A percentile compares a stretch with the other conserved stretches of the same genome.
Evolutionary conservation across 2,888 invertebrate species (phyloP).

Genomic region (Dione juno): DNA sequence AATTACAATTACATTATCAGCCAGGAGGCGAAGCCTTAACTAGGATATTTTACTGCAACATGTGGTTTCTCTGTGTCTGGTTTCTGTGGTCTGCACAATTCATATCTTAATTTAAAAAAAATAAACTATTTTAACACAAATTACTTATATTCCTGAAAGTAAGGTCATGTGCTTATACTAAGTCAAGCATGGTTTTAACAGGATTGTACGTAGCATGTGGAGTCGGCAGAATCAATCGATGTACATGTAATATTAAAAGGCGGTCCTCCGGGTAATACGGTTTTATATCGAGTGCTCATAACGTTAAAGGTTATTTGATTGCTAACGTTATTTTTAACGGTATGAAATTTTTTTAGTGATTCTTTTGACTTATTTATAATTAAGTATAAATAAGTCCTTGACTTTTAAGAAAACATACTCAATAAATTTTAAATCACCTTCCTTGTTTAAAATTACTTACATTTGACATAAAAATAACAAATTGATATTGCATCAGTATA

Average conservation of each 20-base stretch:
- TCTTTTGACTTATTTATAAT: not conserved
- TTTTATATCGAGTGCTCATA: slow-evolving; percentile 21
- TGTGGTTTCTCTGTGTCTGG: too few species aligned
- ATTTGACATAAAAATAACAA: not conserved
- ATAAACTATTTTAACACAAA: not conserved
- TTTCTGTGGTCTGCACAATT: too few species aligned
- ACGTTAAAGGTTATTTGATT: slow-evolving; percentile 25
- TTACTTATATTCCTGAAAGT: not conserved
- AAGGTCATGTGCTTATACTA: not conserved
- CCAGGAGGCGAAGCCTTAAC: too few species aligned
- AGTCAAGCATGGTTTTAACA: slow-evolving; percentile 1
- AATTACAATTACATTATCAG: too few species aligned
- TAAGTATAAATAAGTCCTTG: not conserved
- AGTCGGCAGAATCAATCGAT: slow-evolving; percentile 22
- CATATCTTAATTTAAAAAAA: too few species aligned
- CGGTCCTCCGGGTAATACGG: slow-evolving; percentile 23
- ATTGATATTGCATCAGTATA: not conserved
- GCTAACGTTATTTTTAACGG: slow-evolving; percentile 22
- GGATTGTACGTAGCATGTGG: slow-evolving; percentile 14
- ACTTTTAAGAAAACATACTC: not conserved
- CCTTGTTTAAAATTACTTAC: too few species aligned
- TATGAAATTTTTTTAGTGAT: not conserved
- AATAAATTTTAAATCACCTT: not conserved
- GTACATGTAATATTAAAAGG: slow-evolving; percentile 21
- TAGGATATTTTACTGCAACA: too few species aligned